Base-by-base conservation (phyloP, 2,888 invertebrate genomes). In the Epicampocera succincta region DNA sequence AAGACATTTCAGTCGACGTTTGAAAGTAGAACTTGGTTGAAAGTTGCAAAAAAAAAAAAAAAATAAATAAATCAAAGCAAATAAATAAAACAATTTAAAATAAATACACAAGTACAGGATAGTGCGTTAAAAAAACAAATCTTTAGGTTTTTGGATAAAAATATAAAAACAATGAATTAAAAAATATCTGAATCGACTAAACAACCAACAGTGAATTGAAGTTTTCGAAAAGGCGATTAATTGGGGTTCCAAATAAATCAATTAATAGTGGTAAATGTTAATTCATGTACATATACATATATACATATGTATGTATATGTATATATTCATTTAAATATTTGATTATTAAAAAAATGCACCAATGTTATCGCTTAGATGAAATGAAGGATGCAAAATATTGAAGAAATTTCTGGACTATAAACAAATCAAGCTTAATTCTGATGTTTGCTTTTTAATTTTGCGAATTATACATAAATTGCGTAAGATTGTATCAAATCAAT, bases 1-100 rank as follows among this genome's bases (percentile, higher is more conserved):
- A 77, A 74, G 52, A 60, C 65, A 69, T 69, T 78, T 74, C 82
- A 82, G 82, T 82, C 69, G 65, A 46, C 46, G 52, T 38, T 50
- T 69, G 54, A 74, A 71, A 69, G 73, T 74, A 29, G 44, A 74
- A 65, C 74, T 50, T 52, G 56, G 25, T 21, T 80, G 25, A 61
- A 50, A 69, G 21, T 52, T 61, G 42, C n/a, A 50, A 58, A 40
- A 40, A 48, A 50, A 56, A 50, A 40, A 65, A n/a, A 63, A 17
- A 33, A 33, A 33, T 9, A 33, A 1, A 33, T 33, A 33, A 1
- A 33, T n/a, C n/a, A 3, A 12, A 63, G 9, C 15, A 68, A 42
- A 17, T 25, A 21, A 40, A 65, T 25, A 52, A 21, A 50, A 21
- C 17, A 12, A 52, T 40, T 33, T n/a, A 65, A 56, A 12, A 66